Evolutionary conservation across 1,140 invertebrate species (phyloP).

Genomic region (Drosophila mauritiana): DNA sequence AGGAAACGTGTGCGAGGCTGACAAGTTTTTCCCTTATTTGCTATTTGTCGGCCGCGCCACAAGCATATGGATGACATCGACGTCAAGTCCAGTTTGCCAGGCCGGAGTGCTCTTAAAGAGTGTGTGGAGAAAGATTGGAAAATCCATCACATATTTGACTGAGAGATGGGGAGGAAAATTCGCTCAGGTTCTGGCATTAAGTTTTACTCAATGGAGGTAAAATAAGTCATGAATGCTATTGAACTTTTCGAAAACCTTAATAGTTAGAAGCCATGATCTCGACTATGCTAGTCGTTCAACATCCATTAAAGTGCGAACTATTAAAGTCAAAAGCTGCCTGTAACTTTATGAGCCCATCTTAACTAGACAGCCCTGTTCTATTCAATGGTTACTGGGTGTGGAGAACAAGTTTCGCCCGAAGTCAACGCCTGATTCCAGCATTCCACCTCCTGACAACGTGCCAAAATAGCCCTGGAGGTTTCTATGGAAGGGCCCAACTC

Average conservation of each 20-base stretch:
- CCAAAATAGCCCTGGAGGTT: constrained; percentile 57
- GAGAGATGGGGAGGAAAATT: not conserved
- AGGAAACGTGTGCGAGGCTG: constrained; percentile 47
- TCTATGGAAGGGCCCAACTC: constrained; percentile 47
- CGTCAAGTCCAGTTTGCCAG: constrained; percentile 13
- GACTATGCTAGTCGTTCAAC: not conserved
- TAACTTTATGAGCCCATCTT: constrained; percentile 18
- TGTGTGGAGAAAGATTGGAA: constrained; percentile 47
- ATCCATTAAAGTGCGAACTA: constrained; percentile 25
- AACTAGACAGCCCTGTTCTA: constrained; percentile 8
- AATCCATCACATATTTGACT: constrained; percentile 48
- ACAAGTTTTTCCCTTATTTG: constrained; percentile 80
- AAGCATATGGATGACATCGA: constrained; percentile 40
- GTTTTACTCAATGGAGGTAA: too few species aligned
- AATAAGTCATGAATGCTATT: not conserved
- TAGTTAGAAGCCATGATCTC: not conserved
- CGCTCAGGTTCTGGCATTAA: too few species aligned
- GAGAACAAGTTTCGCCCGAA: constrained; percentile 53
- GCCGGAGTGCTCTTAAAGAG: not conserved
- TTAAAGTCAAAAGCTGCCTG: constrained; percentile 22
- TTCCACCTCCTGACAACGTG: constrained; percentile 43
- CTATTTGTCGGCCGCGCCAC: constrained; percentile 10
- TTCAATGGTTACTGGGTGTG: constrained; percentile 52
- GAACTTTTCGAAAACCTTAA: not conserved
- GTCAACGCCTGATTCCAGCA: constrained; percentile 14